Percentiles rank a stretch among this genome's conserved stretches.
phyloP scores from a whole-genome alignment of 37 sponge, comb jelly and placozoan species.

The Aplysina aerophoba region DNA sequence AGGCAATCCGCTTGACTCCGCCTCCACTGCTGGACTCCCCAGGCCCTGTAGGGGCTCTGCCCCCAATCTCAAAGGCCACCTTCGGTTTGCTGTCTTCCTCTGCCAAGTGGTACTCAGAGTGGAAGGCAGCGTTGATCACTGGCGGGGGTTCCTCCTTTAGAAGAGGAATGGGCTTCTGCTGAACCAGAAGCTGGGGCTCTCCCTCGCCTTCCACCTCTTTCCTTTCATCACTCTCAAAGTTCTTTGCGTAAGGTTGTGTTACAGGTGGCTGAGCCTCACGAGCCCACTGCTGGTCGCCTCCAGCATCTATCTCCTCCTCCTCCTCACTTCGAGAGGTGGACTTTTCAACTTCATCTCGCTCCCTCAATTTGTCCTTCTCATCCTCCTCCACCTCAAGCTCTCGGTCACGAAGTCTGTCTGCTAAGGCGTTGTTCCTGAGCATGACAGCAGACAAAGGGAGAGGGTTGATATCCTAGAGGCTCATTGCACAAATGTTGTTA shows the following conservation, averaged over 20 bases:
- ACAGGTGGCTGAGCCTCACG: conserved; percentile 3
- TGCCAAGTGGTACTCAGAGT: conserved; percentile 15
- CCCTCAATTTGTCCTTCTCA: conserved; percentile 82
- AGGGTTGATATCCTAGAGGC: too few species aligned
- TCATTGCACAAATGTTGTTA: too few species aligned
- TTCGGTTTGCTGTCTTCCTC: conserved; percentile 52
- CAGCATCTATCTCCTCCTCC: conserved; percentile 36
- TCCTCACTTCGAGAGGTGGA: too few species aligned
- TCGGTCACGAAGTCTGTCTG: conserved; percentile 77
- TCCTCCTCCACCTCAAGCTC: conserved; percentile 91
- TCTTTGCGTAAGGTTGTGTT: conserved; percentile 36
- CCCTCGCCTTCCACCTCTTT: conserved; percentile 32
- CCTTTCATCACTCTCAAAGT: conserved; percentile 32
- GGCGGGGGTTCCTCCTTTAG: conserved; percentile 26
- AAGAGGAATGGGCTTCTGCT: conserved; percentile 8
- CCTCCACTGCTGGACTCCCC: conserved; percentile 7
- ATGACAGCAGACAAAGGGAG: neutral
- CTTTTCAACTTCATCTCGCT: conserved; percentile 83
- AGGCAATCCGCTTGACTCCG: neutral
- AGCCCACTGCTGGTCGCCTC: conserved; percentile 41
- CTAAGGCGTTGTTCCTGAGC: conserved; percentile 67
- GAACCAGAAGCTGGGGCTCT: neutral
- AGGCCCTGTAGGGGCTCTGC: neutral
- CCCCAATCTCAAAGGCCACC: conserved; percentile 59
- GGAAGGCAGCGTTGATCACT: conserved; percentile 18